Conservation (phyloP, 2,113 vertebrate species). For the Craseonycteris thonglongyai region DNA sequence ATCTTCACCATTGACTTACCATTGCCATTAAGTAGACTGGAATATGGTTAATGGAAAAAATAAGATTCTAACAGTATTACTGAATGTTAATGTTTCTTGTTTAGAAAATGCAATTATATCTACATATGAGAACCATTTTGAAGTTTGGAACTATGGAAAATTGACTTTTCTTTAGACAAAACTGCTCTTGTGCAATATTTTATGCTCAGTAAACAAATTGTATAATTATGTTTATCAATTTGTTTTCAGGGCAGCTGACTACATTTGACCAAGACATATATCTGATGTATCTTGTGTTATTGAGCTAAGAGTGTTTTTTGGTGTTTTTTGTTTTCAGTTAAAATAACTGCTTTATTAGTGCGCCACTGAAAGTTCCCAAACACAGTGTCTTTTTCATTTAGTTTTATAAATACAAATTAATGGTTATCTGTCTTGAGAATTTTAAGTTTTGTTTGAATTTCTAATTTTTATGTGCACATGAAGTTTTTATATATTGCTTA, state of each 20-base stretch:
- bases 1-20: conserved; percentile 75
- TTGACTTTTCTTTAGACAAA: conserved; percentile 72
- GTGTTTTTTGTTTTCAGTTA: conserved; percentile 68
- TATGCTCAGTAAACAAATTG: conserved; percentile 81
- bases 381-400: conserved; percentile 64
- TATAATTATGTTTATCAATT: conserved; percentile 73
- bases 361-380: conserved; percentile 69
- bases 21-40: conserved; percentile 75
- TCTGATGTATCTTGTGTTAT: conserved; percentile 57
- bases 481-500: conserved; percentile 73
- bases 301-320: conserved; percentile 53
- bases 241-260: conserved; percentile 67
- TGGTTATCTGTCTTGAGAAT: conserved; percentile 70
- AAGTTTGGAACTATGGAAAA: conserved; percentile 71
- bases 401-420: conserved; percentile 74
- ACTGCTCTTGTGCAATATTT: conserved; percentile 88
- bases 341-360: conserved; percentile 61
- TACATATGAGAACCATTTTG: conserved; percentile 65
- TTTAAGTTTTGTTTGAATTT: conserved; percentile 74
- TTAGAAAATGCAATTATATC: conserved; percentile 72
- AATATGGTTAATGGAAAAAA: conserved; percentile 70
- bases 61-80: conserved; percentile 83
- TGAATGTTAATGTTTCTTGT: conserved; percentile 72
- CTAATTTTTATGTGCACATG: conserved; percentile 69
- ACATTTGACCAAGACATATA: conserved; percentile 60